Percentiles rank a stretch among this genome's conserved stretches.
Evolutionary conservation across 1,140 invertebrate species (phyloP).

Genomic region (Oncopodura yosiiana): DNA sequence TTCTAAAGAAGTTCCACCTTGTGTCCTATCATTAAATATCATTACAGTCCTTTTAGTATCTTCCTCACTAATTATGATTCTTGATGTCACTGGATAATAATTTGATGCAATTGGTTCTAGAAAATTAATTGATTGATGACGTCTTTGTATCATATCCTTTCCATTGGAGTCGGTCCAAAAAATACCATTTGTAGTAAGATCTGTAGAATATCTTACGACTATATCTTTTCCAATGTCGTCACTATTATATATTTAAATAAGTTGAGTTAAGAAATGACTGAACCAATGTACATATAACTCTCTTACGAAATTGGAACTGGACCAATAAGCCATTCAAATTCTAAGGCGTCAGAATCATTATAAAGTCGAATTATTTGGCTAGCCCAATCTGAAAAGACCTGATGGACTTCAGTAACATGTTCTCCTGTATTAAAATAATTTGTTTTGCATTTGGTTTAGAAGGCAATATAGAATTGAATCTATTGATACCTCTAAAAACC

Average conservation of each 20-base stretch:
- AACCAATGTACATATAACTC: no score
- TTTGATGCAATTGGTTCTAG: slow-evolving; percentile 71
- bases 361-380: slow-evolving; percentile 70
- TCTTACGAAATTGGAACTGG: slow-evolving; percentile 76
- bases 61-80: slow-evolving; percentile 59
- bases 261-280: no score
- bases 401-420: slow-evolving; percentile 70
- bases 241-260: no score
- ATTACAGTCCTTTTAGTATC: slow-evolving; percentile 45
- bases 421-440: slow-evolving; percentile 46
- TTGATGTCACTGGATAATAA: slow-evolving; percentile 87
- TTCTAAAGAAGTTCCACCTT: slow-evolving; percentile 70
- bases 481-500: no score
- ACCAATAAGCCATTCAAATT: slow-evolving; percentile 86
- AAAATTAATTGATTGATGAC: slow-evolving; percentile 55
- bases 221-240: slow-evolving; percentile 71
- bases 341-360: slow-evolving; percentile 50
- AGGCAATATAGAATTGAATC: no score
- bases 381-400: slow-evolving; percentile 61
- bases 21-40: slow-evolving; percentile 71
- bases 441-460: slow-evolving; percentile 43
- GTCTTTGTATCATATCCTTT: slow-evolving; percentile 69
- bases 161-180: slow-evolving; percentile 95
- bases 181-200: slow-evolving; percentile 50
- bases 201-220: slow-evolving; percentile 56